These are phyloP conservation scores for Microctonus aethiopoides DNA, from an alignment of 2,888 invertebrate species.

Conservation along the genomic window DNA sequence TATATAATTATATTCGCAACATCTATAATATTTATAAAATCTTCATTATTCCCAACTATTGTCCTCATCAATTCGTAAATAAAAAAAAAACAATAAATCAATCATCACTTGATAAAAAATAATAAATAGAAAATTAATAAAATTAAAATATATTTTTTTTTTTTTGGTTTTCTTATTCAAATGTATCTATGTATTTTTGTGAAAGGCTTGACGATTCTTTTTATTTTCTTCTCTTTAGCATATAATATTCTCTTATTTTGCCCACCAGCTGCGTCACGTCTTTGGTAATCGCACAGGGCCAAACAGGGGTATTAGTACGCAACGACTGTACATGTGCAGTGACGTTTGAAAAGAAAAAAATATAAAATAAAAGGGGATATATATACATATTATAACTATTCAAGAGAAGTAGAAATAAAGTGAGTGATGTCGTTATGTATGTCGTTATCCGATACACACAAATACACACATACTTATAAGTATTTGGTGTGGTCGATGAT, in stretches of 20 bases:
- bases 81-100: too few relatives aligned
- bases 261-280: slow-evolving; percentile 24
- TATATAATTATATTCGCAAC: too few relatives aligned
- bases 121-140: too few relatives aligned
- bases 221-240: not conserved
- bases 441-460: not conserved
- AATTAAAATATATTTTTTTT: not conserved
- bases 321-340: slow-evolving; percentile 6
- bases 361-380: not conserved
- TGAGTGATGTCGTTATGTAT: not conserved
- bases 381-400: not conserved
- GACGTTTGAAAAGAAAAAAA: not conserved
- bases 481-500: slow-evolving; percentile 14
- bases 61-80: too few relatives aligned
- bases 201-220: not conserved
- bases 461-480: not conserved
- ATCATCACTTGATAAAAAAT: too few relatives aligned
- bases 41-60: too few relatives aligned
- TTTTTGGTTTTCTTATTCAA: too few relatives aligned
- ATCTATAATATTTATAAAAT: too few relatives aligned
- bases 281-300: not conserved
- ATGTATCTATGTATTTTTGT: too few relatives aligned
- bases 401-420: not conserved
- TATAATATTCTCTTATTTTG: not conserved
- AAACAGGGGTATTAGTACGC: not conserved